Evolutionary conservation across 2,113 vertebrate genomes (phyloP).

Genomic region (Oceanites oceanicus): DNA sequence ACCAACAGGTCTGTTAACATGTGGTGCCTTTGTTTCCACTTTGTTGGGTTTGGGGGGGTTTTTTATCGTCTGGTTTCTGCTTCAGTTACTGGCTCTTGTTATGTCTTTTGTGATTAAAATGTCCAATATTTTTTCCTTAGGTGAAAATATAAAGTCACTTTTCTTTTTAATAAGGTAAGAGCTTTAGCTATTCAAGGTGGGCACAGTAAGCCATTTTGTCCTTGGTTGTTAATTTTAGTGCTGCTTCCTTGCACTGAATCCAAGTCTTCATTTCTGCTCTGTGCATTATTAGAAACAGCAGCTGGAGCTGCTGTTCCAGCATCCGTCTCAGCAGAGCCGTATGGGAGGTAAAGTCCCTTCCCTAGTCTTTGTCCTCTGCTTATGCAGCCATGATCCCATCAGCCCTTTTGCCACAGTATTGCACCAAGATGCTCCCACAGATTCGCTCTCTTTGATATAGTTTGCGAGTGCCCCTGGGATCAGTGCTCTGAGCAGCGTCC

Average conservation of each 20-base stretch:
- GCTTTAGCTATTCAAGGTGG: not conserved
- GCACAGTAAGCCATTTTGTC: not conserved
- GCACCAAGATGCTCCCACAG: not conserved
- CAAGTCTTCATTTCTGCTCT: not conserved
- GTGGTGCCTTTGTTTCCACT: not conserved
- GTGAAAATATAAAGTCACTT: not conserved
- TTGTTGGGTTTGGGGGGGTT: accelerated
- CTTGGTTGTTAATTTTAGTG: not conserved
- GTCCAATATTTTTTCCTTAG: not conserved
- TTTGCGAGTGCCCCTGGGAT: not conserved
- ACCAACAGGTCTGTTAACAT: not conserved
- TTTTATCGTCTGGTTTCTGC: not conserved
- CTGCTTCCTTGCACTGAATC: not conserved
- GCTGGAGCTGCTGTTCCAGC: not conserved
- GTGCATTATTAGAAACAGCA: not conserved
- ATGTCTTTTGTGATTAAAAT: not conserved
- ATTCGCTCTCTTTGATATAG: accelerated
- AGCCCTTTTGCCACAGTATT: not conserved
- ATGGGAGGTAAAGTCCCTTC: not conserved
- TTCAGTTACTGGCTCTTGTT: not conserved
- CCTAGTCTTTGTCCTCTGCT: not conserved
- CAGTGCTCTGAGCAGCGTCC: not conserved
- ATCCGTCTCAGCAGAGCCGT: not conserved
- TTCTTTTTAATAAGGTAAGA: not conserved
- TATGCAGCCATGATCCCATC: not conserved